Percentiles rank a stretch among this genome's conserved stretches.
These are phyloP conservation scores for Mormyrops attenuatus DNA, from an alignment of 2,797 vertebrate genomes.

Conservation along the genomic window DNA sequence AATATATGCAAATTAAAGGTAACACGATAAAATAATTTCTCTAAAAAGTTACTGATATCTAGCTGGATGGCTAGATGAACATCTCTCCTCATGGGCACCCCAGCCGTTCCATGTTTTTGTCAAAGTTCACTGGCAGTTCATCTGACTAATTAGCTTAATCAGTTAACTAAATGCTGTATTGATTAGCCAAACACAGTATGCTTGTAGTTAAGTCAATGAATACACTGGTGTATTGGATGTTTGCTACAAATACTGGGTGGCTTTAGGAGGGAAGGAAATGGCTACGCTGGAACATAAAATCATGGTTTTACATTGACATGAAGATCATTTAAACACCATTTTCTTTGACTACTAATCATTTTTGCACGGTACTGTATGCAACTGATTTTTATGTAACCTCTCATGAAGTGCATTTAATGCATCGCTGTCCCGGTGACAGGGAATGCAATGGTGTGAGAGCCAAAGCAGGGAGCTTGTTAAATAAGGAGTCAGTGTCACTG, in stretches of 20 bases:
- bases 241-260: not conserved
- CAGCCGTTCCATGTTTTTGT: not conserved
- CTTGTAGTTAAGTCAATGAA: not conserved
- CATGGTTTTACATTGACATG: not conserved
- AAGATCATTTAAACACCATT: not conserved
- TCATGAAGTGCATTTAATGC: not conserved
- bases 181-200: not conserved
- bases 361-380: not conserved
- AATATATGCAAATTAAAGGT: not conserved
- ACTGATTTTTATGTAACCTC: not conserved
- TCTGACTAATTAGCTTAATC: not conserved
- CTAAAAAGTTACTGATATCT: not conserved
- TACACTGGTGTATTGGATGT: not conserved
- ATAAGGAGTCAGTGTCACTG: not conserved
- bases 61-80: not conserved
- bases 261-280: not conserved
- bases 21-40: not conserved
- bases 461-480: not conserved
- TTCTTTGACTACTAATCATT: not conserved
- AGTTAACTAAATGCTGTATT: not conserved
- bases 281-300: not conserved
- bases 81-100: not conserved
- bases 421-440: not conserved
- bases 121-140: not conserved
- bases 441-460: not conserved